Evolutionary conservation across 1,140 invertebrate genomes (phyloP), one percentile per base, ranked within the genome.

Genomic region (Akabosia matsudoensis): DNA sequence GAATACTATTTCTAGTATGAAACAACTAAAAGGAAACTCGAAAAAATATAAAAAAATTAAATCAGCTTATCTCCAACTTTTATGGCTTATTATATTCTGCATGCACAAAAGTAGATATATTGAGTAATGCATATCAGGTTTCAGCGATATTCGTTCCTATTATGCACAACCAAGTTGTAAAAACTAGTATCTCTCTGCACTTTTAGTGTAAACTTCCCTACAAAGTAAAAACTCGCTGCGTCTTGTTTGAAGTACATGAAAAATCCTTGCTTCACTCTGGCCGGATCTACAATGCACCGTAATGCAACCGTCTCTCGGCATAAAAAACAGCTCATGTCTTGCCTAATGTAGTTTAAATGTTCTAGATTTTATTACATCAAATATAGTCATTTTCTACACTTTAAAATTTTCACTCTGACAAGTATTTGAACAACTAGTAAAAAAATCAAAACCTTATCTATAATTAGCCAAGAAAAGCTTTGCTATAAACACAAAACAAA

Each of bases 331-430:
- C 61, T 67, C 61, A 67, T 67, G 61, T 67, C 30, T 67, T 67
- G 24, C 61, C 61, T 67, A 67, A 67, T 67, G 61, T 67, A 67
- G 61, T 67, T 67, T 67, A 67, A 67, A 67, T 67, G 61, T 67
- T 67, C 61, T 31, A 67, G 31, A 67, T 67, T 67, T 67, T 67
- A 67, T 67, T 67, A 31, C 61, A 67, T n/a, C 24, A 67, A 67
- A 67, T 67, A 30, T 30, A 67, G 31, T 67, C 28, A 67, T 67
- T 67, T 67, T 67, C 61, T 67, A 67, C 61, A 67, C 61, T 67
- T 67, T 30, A 67, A n/a, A 30, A 4, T 13, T 30, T 45, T 31
- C 61, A 24, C 61, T 7, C 28, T 67, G 28, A 30, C n/a, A 67
- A 1, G 37, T 7, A 18, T 45, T 67, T 67, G 26, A 67, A 30